Evolutionary conservation across 2,797 vertebrate species (phyloP).

Genomic region (Sebastes melanostomus): DNA sequence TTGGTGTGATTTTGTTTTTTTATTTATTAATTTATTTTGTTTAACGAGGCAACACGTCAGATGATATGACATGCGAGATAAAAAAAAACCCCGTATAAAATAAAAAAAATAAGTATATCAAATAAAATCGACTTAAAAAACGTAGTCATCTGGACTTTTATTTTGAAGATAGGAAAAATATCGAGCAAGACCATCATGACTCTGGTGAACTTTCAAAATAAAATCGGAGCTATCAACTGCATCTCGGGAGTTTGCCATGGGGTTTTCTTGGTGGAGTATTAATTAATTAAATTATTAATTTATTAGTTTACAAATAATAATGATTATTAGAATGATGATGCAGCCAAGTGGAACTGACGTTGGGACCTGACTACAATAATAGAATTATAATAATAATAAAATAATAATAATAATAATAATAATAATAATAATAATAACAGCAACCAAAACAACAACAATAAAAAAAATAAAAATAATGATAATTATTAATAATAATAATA

Average conservation of each 20-base stretch:
- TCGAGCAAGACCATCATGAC: neutral
- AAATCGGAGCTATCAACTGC: neutral
- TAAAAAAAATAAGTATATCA: neutral
- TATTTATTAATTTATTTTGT: neutral
- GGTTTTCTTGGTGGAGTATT: neutral
- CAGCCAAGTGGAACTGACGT: no score
- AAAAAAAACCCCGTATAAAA: neutral
- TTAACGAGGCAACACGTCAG: neutral
- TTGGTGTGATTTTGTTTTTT: neutral
- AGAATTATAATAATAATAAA: no score
- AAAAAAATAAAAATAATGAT: no score
- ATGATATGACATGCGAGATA: neutral
- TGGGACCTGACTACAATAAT: no score
- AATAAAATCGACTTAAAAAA: neutral
- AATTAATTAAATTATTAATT: neutral
- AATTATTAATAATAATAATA: no score
- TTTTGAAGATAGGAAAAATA: neutral
- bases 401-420: no score
- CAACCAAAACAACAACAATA: accelerated
- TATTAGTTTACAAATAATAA: neutral
- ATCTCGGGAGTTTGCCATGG: neutral
- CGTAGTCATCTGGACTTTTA: neutral
- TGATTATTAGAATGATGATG: neutral
- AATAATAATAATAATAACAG: no score
- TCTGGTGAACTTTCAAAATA: neutral